phyloP scores from a whole-genome alignment of 2,797 vertebrate species.

The Thaleichthys pacificus region DNA sequence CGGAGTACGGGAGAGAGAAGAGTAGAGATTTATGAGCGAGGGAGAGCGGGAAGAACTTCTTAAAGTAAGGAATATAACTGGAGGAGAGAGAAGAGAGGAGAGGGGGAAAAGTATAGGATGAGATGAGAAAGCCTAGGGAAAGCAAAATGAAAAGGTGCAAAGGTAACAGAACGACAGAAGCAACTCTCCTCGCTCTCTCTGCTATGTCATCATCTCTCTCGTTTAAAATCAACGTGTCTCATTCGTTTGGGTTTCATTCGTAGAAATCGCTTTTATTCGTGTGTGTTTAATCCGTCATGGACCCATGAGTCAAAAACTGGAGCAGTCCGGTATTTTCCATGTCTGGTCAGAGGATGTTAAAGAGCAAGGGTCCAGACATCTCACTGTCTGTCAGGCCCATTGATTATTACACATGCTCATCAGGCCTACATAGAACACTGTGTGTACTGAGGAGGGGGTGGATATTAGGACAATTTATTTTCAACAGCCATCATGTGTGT shows the following conservation, averaged over 20 bases:
- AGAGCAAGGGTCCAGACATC: no score
- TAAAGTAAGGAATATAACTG: slow-evolving; percentile 23
- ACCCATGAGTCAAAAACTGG: not conserved
- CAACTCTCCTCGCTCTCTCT: no score
- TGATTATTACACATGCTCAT: slow-evolving; percentile 26
- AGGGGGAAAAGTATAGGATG: slow-evolving; percentile 33
- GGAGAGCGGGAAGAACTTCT: slow-evolving; percentile 45
- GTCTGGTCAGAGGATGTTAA: no score
- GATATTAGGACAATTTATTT: slow-evolving; percentile 31
- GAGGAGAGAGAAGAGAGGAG: no score
- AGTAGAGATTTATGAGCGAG: slow-evolving; percentile 55
- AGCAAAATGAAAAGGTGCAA: not conserved
- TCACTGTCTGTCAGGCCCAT: slow-evolving; percentile 19
- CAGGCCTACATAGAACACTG: slow-evolving; percentile 3
- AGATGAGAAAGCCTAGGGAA: not conserved
- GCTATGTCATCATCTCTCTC: no score
- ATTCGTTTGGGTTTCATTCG: not conserved
- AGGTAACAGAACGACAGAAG: not conserved
- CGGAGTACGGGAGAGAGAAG: slow-evolving; percentile 51
- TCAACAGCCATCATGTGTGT: not conserved
- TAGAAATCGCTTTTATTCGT: not conserved
- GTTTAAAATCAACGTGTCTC: no score
- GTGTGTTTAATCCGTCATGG: no score
- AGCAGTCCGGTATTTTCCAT: no score
- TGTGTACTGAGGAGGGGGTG: not conserved